Conservation (phyloP, 1,140 invertebrate genomes). For the Sarcophaga bullata region DNA sequence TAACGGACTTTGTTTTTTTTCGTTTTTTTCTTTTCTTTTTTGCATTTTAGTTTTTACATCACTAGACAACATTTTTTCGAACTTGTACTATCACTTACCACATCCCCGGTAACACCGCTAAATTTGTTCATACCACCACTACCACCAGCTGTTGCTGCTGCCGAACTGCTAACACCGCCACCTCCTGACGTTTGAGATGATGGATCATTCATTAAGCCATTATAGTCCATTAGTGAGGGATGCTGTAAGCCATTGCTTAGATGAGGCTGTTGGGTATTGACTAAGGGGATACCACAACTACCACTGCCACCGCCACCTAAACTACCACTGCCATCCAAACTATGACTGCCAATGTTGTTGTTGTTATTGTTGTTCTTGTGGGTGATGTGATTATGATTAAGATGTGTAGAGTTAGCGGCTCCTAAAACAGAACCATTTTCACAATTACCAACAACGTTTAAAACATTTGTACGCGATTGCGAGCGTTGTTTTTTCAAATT, state of each 20-base stretch:
- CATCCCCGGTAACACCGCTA: constrained; percentile 74
- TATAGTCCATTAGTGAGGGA: constrained; percentile 54
- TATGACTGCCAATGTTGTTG: constrained; percentile 52
- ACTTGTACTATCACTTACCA: constrained; percentile 72
- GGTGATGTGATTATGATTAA: constrained; percentile 55
- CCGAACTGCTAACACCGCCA: constrained; percentile 21
- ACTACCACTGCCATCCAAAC: constrained; percentile 48
- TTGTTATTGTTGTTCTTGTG: constrained; percentile 51
- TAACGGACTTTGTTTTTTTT: too few relatives aligned
- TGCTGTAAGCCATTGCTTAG: constrained; percentile 41
- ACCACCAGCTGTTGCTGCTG: constrained; percentile 57
- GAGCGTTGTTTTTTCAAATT: constrained; percentile 91
- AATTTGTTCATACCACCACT: constrained; percentile 67
- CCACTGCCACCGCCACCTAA: constrained; percentile 48
- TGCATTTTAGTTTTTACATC: constrained; percentile 51
- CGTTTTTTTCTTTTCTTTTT: constrained; percentile 22
- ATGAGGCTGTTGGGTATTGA: constrained; percentile 40
- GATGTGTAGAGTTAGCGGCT: constrained; percentile 51
- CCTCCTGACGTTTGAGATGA: constrained; percentile 67
- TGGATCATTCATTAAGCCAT: constrained; percentile 39
- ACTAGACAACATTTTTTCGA: constrained; percentile 72
- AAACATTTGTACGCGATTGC: constrained; percentile 76
- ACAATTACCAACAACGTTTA: constrained; percentile 54
- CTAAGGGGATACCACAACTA: not conserved
- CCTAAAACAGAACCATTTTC: constrained; percentile 65